phyloP scores from a whole-genome alignment of 2,888 invertebrate species.

The Cheilosia soror region DNA sequence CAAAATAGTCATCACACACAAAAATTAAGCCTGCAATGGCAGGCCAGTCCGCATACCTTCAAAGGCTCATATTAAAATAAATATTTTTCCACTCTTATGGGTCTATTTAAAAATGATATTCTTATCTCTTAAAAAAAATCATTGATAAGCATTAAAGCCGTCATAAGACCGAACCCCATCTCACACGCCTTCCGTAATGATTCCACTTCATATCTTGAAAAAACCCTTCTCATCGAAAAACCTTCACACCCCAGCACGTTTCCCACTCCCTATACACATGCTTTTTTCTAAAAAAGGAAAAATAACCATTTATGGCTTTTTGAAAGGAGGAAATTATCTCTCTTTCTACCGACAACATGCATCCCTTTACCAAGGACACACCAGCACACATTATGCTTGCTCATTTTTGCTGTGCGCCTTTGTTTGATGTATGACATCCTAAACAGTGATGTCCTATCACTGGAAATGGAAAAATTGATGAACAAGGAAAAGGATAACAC shows the following conservation, averaged over 20 bases:
- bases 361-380: not conserved
- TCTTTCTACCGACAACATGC: constrained; percentile 2
- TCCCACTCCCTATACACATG: not conserved
- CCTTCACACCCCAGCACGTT: not conserved
- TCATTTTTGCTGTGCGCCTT: constrained; percentile 3
- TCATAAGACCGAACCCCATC: too few relatives aligned
- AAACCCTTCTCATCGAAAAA: not conserved
- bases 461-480: constrained; percentile 7
- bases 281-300: not conserved
- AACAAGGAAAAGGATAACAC: constrained; percentile 5
- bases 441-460: not conserved
- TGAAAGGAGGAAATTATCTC: constrained; percentile 6
- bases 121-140: too few relatives aligned
- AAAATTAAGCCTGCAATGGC: too few relatives aligned
- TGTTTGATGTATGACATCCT: constrained; percentile 3
- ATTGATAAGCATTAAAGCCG: too few relatives aligned
- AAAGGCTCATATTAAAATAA: too few relatives aligned
- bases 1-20: too few relatives aligned
- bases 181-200: not conserved
- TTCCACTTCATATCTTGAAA: not conserved
- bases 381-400: not conserved
- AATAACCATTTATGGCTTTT: not conserved
- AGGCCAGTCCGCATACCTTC: too few relatives aligned
- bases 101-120: too few relatives aligned
- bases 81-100: too few relatives aligned